Base-by-base conservation (phyloP, 64 coral and sea anemone genomes). In the Montipora sp. region DNA sequence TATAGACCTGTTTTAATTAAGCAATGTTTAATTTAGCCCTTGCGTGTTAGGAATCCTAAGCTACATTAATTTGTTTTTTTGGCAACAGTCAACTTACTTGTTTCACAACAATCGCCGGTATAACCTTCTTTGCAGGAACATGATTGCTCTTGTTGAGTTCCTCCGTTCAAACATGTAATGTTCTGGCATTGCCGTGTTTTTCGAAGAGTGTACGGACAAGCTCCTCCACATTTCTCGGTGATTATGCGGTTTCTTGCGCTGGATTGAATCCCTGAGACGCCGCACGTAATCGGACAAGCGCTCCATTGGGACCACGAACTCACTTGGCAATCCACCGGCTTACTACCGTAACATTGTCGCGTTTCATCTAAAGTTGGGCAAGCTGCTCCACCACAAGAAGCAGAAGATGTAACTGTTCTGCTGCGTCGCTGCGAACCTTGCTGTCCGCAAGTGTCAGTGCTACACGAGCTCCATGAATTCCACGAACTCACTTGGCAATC, bases 291-390 rank as follows among this genome's bases (percentile, higher is more conserved):
- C 14, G 80, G 24, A 24, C 80, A 83, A 45, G 59, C 36, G 14
- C 80, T 83, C 80, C 80, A 83, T 11, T 66, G 23, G 5, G 59
- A 66, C 80, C 80, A 83, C 12, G 59, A 67, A 14, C 80, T 67
- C 0, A 83, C 11, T 47, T 45, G 57, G 24, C 80, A 83, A 12
- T 83, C 27, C 4, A 16, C 23, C 47, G 0, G 24, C 47, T 5
- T 66, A 9, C 7, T 47, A 3, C 11, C 3, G 51, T 67, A 46
- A 67, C 80, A 83, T 36, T 14, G 16, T 5, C 80, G 57, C 66
- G 80, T 46, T 67, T 83, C 80, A 14, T 66, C 8, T 8, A 83
- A 67, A 11, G 5, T 57, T 1, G 80, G 80, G 15, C 80, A 83
- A 45, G 19, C 11, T 16, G 57, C 14, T 7, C 80, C 80, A 12